phyloP scores from a whole-genome alignment of 2,113 vertebrate species.

The Lamprotornis superbus region DNA sequence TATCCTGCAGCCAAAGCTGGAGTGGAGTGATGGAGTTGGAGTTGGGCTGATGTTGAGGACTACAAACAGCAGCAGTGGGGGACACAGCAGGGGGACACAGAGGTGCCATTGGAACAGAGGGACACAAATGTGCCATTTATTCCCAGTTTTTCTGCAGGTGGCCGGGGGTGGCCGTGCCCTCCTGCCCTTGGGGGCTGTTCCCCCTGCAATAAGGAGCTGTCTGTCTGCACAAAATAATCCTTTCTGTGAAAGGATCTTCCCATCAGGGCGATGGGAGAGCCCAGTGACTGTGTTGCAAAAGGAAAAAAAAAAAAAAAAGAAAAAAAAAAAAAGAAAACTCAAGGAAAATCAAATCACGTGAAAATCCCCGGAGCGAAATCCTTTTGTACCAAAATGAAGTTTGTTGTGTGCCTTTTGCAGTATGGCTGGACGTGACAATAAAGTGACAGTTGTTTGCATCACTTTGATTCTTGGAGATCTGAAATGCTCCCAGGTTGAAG shows the following conservation, averaged over 20 bases:
- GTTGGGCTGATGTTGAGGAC: not conserved
- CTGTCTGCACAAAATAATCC: constrained; percentile 75
- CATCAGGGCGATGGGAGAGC: constrained; percentile 42
- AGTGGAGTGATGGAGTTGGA: not conserved
- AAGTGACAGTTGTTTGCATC: constrained; percentile 81
- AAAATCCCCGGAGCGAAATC: constrained; percentile 8
- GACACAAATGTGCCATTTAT: constrained; percentile 19
- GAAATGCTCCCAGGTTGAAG: not conserved
- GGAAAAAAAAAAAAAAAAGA: too few relatives aligned
- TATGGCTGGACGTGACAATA: constrained; percentile 81
- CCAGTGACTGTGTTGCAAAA: constrained; percentile 43
- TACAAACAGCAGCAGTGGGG: not conserved
- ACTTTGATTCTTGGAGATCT: not conserved
- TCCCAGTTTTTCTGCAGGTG: constrained; percentile 46
- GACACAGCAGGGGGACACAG: not conserved
- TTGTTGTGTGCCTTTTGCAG: constrained; percentile 80
- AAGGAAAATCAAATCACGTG: not conserved
- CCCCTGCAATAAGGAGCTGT: constrained; percentile 59
- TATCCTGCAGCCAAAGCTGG: not conserved
- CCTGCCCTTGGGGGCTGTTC: not conserved
- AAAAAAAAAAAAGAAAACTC: not conserved
- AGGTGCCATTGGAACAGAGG: not conserved
- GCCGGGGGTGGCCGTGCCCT: constrained; percentile 1
- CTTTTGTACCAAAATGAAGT: constrained; percentile 75
- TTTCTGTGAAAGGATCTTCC: constrained; percentile 92